A percentile compares a stretch with the other conserved stretches of the same genome.
These are phyloP conservation scores for Cerceris ruficornis DNA, from an alignment of 2,888 invertebrate species.

Conservation along the genomic window DNA sequence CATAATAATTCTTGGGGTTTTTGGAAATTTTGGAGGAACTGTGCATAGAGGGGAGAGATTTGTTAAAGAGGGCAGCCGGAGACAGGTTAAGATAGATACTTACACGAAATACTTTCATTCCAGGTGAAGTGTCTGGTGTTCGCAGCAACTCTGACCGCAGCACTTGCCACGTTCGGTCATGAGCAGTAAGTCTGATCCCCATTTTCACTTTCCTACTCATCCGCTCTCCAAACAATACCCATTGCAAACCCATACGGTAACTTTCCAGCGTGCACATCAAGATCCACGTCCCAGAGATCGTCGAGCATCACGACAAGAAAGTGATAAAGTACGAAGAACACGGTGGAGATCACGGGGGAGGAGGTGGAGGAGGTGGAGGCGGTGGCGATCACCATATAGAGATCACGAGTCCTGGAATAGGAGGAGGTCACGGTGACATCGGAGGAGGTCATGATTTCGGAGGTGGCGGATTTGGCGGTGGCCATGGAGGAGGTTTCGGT, in stretches of 20 bases:
- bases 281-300: constrained; percentile 72
- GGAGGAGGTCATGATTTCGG: constrained; percentile 32
- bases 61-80: too few relatives aligned
- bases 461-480: constrained; percentile 35
- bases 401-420: constrained; percentile 62
- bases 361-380: constrained; percentile 53
- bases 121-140: constrained; percentile 70
- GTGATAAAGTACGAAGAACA: constrained; percentile 68
- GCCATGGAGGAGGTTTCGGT: constrained; percentile 31
- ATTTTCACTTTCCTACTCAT: not conserved
- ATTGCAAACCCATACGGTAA: too few relatives aligned
- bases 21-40: not conserved
- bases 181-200: constrained; percentile 73
- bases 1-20: not conserved
- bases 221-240: too few relatives aligned
- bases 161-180: constrained; percentile 73
- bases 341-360: constrained; percentile 60
- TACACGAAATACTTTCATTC: constrained; percentile 38
- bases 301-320: constrained; percentile 70
- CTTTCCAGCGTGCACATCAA: constrained; percentile 74
- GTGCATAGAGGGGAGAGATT: not conserved
- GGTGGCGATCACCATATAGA: constrained; percentile 60
- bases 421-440: constrained; percentile 31
- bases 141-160: constrained; percentile 58
- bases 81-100: constrained; percentile 1